Base-by-base conservation (phyloP, 2,113 vertebrate genomes). In the cat (Felis catus) region DNA sequence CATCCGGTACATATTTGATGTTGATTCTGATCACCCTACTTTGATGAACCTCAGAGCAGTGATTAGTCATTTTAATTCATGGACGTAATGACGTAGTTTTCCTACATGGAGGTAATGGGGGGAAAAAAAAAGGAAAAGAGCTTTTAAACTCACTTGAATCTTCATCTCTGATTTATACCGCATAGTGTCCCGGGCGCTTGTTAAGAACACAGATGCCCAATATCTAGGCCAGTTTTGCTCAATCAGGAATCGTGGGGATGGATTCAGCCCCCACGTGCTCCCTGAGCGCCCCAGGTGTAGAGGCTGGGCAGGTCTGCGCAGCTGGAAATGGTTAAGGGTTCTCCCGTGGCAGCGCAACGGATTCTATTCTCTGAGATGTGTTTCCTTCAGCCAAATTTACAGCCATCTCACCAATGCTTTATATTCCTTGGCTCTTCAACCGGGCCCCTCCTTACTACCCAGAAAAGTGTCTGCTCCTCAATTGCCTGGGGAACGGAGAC, bases 121-220 rank as follows among this genome's bases (percentile, higher is more conserved):
- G 2, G 1, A 1, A 61, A 23, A 85, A 66, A 55, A 82, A 73
- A 66, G 19, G 14, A 80, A 83, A 84, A 94, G 18, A 94, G 10
- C 3, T 89, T 91, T 90, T 95, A 55, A 58, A 51, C 5, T 92
- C 36, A 88, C 11, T 91, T 84, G 36, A 80, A 31, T 73, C 33
- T 96, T 76, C 18, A 36, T 61, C 33, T 41, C 58, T 45, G 48
- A 21, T 74, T 92, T 55, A 76, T 78, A 31, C 18, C 41, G 65
- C 15, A 11, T 33, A 25, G 55, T 45, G 14, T 70, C 27, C 8
- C 31, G 3, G 27, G 25, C 0, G 4, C 41, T 74, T 79, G 48
- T 86, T 63, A 73, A 79, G 78, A 89, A 76, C 15, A 68, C 8
- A 7, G 39, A 55, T 29, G 5, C 6, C 7, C 31, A 21, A 21